phyloP scores from a whole-genome alignment of 2,113 vertebrate species.

The Oreocharis arfaki region DNA sequence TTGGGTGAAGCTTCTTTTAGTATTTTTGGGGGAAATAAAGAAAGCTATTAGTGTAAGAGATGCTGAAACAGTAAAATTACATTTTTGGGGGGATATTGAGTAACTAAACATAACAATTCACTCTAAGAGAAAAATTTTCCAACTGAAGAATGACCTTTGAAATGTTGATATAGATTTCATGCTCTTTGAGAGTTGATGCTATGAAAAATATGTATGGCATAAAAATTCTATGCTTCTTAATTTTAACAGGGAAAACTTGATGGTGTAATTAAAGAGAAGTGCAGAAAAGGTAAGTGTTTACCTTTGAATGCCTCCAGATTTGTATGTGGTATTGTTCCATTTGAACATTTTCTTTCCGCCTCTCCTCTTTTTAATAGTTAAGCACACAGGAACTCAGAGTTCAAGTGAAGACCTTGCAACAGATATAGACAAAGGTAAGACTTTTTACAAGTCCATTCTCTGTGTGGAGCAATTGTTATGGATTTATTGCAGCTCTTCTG shows the following conservation, averaged over 20 bases:
- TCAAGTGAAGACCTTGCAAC: conserved; percentile 52
- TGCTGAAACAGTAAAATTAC: not conserved
- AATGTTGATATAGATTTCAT: not conserved
- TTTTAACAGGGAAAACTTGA: conserved; percentile 78
- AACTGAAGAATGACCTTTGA: not conserved
- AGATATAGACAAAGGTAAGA: conserved; percentile 86
- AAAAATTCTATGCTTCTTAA: not conserved
- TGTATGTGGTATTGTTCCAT: not conserved
- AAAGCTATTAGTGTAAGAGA: not conserved
- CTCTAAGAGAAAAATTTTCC: not conserved
- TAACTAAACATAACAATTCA: not conserved
- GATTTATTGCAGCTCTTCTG: not conserved
- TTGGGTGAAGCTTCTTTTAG: not conserved
- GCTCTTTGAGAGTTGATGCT: not conserved
- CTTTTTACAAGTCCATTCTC: not conserved
- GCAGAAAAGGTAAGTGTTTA: conserved; percentile 76
- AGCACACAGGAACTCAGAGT: conserved; percentile 79
- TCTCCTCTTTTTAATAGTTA: conserved; percentile 67
- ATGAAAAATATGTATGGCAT: not conserved
- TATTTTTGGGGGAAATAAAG: not conserved
- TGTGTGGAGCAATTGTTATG: not conserved
- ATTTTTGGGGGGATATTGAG: not conserved
- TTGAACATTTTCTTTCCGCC: not conserved
- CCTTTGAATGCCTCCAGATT: not conserved
- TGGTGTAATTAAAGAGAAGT: conserved; percentile 65